Percentiles rank a stretch among this genome's conserved stretches.
phyloP scores from a whole-genome alignment of 2,888 invertebrate genomes.

The Papilio elwesi region DNA sequence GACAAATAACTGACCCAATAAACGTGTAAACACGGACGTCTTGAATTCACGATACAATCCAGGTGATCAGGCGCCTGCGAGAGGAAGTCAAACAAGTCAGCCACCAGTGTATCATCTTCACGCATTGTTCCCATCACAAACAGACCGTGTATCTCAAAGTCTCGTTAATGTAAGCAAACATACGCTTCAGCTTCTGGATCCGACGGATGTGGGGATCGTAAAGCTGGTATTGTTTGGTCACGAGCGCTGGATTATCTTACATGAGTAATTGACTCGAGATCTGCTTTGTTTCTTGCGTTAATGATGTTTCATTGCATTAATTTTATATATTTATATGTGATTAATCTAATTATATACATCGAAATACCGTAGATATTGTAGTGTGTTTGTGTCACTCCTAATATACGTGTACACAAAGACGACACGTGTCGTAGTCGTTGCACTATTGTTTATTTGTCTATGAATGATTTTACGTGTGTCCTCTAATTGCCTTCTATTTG shows the following conservation, averaged over 20 bases:
- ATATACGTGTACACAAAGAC: too few relatives aligned
- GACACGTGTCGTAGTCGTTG: too few relatives aligned
- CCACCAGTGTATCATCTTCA: constrained; percentile 1
- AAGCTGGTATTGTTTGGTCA: constrained; percentile 27
- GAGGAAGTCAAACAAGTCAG: not conserved
- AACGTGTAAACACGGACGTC: not conserved
- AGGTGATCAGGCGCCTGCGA: not conserved
- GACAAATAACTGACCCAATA: not conserved
- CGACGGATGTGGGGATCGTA: constrained; percentile 36
- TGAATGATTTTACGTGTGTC: too few relatives aligned
- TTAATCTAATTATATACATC: too few relatives aligned
- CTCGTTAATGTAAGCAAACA: constrained; percentile 27
- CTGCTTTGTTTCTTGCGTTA: constrained; percentile 25
- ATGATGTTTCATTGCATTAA: not conserved
- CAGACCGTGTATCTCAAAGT: constrained; percentile 20
- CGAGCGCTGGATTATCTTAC: constrained; percentile 33
- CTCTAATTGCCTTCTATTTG: too few relatives aligned
- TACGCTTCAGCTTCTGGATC: not conserved
- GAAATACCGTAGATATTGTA: too few relatives aligned
- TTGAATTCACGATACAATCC: not conserved
- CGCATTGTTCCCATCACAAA: constrained; percentile 4
- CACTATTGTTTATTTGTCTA: not conserved
- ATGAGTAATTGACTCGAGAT: constrained; percentile 6
- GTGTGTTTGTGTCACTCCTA: too few relatives aligned
- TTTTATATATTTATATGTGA: too few relatives aligned